A percentile compares a stretch with the other conserved stretches of the same genome.
These are phyloP conservation scores for Raja brachyura DNA, from an alignment of 2,113 vertebrate species.

Conservation along the genomic window DNA sequence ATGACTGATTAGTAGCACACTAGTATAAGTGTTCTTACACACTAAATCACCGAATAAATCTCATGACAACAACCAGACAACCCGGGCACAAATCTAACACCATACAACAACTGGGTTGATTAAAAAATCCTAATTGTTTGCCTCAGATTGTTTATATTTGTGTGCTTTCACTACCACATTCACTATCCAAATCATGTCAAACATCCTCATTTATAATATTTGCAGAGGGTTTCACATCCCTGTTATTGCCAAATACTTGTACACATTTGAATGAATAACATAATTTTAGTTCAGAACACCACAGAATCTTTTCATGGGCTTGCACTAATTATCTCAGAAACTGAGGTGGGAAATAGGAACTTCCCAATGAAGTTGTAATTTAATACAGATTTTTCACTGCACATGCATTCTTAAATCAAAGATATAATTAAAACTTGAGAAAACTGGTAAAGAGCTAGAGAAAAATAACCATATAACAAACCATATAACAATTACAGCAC, in stretches of 20 bases:
- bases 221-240: background rate
- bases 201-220: background rate
- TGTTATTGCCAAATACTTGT: background rate
- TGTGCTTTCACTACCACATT: background rate
- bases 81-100: background rate
- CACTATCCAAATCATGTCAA: background rate
- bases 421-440: background rate
- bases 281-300: background rate
- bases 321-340: background rate
- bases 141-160: background rate
- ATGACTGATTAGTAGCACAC: background rate
- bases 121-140: background rate
- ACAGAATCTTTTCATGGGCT: background rate
- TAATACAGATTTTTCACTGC: background rate
- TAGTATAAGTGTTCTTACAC: background rate
- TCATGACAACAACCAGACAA: background rate
- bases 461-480: no score
- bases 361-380: background rate
- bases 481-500: no score
- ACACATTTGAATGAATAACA: background rate
- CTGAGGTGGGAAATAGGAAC: no score
- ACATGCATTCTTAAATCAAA: background rate
- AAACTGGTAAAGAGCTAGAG: background rate
- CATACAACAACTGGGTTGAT: background rate
- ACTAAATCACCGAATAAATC: background rate